phyloP scores from a whole-genome alignment of 2,797 vertebrate species.

The Muraenolepis orangiensis region DNA sequence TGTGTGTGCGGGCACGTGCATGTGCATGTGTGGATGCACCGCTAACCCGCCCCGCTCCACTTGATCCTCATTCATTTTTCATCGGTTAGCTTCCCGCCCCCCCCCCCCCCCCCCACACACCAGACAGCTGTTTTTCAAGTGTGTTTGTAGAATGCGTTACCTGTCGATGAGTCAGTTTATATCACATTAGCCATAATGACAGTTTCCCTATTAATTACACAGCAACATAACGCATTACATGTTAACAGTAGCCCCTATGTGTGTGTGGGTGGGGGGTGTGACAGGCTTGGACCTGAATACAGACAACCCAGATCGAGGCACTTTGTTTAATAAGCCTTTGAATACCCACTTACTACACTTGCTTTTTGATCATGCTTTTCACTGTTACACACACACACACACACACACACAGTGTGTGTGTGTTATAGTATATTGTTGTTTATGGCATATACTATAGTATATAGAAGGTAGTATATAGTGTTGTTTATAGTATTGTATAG shows the following conservation, averaged over 20 bases:
- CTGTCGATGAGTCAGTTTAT: conserved; percentile 50
- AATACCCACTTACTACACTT: too few relatives aligned
- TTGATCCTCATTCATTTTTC: conserved; percentile 16
- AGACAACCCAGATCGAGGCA: conserved; percentile 11
- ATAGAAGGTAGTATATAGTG: too few relatives aligned
- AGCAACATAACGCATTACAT: not conserved
- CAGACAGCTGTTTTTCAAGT: conserved; percentile 14
- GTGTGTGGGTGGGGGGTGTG: too few relatives aligned
- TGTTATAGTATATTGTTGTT: too few relatives aligned
- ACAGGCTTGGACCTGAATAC: not conserved
- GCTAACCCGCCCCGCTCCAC: conserved; percentile 9
- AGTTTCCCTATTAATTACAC: conserved; percentile 22
- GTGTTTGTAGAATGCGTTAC: conserved; percentile 32
- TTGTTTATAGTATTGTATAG: too few relatives aligned
- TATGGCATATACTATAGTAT: too few relatives aligned
- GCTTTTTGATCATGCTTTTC: not conserved
- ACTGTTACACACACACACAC: not conserved
- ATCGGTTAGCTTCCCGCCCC: conserved; percentile 23
- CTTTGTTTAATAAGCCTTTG: conserved; percentile 35
- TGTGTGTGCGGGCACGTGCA: too few relatives aligned
- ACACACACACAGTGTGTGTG: too few relatives aligned
- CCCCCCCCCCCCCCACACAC: too few relatives aligned
- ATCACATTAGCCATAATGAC: conserved; percentile 27
- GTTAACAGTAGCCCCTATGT: too few relatives aligned
- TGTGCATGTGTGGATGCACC: not conserved